A percentile compares a stretch with the other conserved stretches of the same genome.
phyloP scores from a whole-genome alignment of 64 coral and sea anemone species.

The Montipora cactus region DNA sequence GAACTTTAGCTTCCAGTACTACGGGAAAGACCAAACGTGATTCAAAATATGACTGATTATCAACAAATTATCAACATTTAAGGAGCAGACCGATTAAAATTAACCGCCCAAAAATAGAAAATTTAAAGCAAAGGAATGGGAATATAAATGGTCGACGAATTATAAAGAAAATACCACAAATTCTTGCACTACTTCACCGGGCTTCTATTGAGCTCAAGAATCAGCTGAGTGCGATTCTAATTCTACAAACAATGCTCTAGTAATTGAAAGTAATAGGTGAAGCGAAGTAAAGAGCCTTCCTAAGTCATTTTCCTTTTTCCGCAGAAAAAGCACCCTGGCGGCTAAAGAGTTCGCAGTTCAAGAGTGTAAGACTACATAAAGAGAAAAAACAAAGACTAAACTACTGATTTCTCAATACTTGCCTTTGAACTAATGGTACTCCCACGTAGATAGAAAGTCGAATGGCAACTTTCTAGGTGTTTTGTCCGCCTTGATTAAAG shows the following conservation, averaged over 20 bases:
- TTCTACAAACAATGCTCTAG: neutral
- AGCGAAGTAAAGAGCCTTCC: neutral
- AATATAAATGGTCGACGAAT: neutral
- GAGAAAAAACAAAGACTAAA: neutral
- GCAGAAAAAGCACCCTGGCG: too few relatives aligned
- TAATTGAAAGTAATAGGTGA: neutral
- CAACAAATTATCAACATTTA: neutral
- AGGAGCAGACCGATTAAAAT: neutral
- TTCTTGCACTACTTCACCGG: too few relatives aligned
- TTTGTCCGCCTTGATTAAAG: neutral
- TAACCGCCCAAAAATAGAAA: neutral
- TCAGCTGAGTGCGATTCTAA: neutral
- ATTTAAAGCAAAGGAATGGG: neutral
- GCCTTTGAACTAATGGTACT: neutral
- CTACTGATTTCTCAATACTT: neutral
- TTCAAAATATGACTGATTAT: neutral
- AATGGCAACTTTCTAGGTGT: neutral
- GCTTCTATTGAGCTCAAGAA: neutral
- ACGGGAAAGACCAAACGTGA: neutral
- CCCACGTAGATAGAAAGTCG: too few relatives aligned
- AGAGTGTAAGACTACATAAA: neutral
- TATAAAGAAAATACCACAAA: neutral
- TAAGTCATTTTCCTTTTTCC: neutral
- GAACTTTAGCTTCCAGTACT: neutral
- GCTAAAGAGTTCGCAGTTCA: neutral